These are phyloP conservation scores for Hexactinellida sp. DNA, from an alignment of 37 sponge, comb jelly and placozoan species.

Conservation along the genomic window DNA sequence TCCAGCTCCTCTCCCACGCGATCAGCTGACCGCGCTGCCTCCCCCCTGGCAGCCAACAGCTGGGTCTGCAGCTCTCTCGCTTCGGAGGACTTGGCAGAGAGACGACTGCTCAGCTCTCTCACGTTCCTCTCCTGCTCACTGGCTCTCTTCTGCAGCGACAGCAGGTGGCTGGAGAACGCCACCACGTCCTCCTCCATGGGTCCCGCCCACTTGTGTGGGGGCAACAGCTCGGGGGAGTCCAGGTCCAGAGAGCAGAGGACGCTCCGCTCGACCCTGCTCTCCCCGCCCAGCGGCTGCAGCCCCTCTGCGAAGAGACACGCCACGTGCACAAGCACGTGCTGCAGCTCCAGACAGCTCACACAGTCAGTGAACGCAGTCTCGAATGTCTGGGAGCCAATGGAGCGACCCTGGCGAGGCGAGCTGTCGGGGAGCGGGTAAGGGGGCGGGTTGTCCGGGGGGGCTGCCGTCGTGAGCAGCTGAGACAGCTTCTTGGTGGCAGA, in stretches of 20 bases:
- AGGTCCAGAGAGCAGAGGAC: background rate
- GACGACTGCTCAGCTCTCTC: background rate
- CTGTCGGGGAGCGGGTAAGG: background rate
- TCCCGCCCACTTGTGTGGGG: background rate
- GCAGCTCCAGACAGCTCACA: background rate
- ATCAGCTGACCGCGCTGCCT: background rate
- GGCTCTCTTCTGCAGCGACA: background rate
- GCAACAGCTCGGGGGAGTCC: background rate
- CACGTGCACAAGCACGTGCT: background rate
- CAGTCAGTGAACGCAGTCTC: constrained; percentile 1
- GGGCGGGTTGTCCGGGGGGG: background rate
- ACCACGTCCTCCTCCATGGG: constrained; percentile 2
- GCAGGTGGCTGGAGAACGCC: background rate
- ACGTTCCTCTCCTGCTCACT: background rate
- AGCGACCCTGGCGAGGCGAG: background rate
- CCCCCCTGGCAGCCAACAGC: background rate
- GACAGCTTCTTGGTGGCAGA: background rate
- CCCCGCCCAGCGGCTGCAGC: background rate
- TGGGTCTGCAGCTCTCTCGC: background rate
- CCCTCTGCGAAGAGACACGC: constrained; percentile 1
- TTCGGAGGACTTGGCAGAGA: background rate
- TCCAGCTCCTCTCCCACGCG: background rate
- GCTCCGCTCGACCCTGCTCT: background rate
- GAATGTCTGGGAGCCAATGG: background rate
- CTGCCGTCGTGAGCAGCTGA: background rate